phyloP scores from a whole-genome alignment of 2,113 vertebrate species.

The Excalfactoria chinensis region DNA sequence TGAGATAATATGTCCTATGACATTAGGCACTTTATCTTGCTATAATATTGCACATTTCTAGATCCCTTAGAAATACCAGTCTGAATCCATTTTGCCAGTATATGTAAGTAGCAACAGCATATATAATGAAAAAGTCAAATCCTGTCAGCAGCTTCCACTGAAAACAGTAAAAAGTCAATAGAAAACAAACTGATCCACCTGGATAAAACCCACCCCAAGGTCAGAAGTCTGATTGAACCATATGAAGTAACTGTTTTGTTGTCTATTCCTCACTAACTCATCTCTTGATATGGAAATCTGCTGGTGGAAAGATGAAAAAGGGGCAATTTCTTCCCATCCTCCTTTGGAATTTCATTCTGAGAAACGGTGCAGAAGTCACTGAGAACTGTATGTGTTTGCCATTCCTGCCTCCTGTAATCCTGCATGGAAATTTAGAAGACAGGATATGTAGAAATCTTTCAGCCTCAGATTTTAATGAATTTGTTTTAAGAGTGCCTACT shows the following conservation, averaged over 20 bases:
- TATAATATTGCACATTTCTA: not conserved
- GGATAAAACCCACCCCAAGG: not conserved
- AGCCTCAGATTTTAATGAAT: not conserved
- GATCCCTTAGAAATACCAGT: not conserved
- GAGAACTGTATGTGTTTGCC: fast-evolving
- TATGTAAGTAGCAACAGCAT: fast-evolving
- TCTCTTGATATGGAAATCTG: not conserved
- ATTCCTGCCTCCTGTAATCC: not conserved
- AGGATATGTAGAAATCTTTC: not conserved
- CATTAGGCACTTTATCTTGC: not conserved
- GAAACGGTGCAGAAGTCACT: not conserved
- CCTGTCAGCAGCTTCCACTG: not conserved
- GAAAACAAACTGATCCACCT: not conserved
- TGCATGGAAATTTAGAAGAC: not conserved
- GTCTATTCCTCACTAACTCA: not conserved
- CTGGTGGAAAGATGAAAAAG: not conserved
- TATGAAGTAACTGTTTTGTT: not conserved
- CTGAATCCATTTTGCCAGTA: not conserved
- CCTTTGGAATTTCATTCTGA: not conserved
- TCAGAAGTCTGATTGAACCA: not conserved
- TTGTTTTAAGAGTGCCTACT: fast-evolving
- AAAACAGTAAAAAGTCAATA: not conserved
- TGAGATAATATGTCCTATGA: not conserved
- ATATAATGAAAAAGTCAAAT: not conserved
- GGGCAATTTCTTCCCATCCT: not conserved